phyloP scores from a whole-genome alignment of 2,888 invertebrate genomes.

The Lomographa bimaculata region DNA sequence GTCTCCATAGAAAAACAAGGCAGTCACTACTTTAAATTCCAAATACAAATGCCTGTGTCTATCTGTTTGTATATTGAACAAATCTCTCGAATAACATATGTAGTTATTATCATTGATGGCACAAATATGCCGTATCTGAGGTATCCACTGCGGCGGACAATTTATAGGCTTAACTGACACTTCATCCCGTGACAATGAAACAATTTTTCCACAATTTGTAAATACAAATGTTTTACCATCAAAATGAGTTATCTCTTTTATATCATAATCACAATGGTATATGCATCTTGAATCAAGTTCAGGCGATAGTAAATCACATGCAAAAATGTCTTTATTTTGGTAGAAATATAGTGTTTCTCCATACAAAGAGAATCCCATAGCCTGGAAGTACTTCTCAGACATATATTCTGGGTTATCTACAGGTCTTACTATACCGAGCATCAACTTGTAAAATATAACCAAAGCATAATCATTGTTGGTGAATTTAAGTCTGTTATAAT shows the following conservation, averaged over 20 bases:
- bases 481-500: constrained; percentile 54
- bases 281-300: constrained; percentile 51
- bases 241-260: constrained; percentile 58
- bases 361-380: constrained; percentile 58
- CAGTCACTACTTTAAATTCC: constrained; percentile 66
- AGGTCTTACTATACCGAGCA: constrained; percentile 56
- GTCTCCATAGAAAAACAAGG: constrained; percentile 68
- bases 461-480: constrained; percentile 56
- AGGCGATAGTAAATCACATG: constrained; percentile 47
- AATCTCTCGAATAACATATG: constrained; percentile 64
- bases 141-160: constrained; percentile 63
- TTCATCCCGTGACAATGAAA: constrained; percentile 43
- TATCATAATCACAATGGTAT: constrained; percentile 54
- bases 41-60: constrained; percentile 60
- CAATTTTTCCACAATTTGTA: constrained; percentile 63
- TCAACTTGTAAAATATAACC: constrained; percentile 53
- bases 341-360: constrained; percentile 52
- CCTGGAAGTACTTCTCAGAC: constrained; percentile 58
- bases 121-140: constrained; percentile 57
- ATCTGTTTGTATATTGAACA: constrained; percentile 68
- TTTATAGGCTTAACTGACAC: constrained; percentile 41
- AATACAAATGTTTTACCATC: constrained; percentile 50
- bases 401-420: constrained; percentile 41
- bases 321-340: constrained; percentile 55
- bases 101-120: constrained; percentile 62